phyloP scores from a whole-genome alignment of 2,888 invertebrate genomes.

The Nomada ferruginata region DNA sequence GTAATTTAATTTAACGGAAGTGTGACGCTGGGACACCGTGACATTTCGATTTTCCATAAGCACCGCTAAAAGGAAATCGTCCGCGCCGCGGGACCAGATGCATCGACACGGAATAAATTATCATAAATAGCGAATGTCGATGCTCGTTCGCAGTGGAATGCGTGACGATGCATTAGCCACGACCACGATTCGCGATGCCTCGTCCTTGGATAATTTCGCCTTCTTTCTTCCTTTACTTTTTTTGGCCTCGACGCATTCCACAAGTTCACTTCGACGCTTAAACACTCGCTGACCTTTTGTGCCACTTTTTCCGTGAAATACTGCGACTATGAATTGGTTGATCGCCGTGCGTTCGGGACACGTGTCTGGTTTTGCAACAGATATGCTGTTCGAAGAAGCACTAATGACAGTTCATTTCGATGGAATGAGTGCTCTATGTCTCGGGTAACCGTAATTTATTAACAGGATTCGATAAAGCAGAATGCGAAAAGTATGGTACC shows the following conservation, averaged over 20 bases:
- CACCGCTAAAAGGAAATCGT: constrained; percentile 30
- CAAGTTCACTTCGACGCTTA: background rate
- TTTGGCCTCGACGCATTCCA: background rate
- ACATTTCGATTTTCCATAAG: constrained; percentile 24
- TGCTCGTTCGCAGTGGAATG: constrained; percentile 13
- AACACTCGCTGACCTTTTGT: background rate
- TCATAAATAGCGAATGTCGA: background rate
- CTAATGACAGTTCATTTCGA: too few species aligned
- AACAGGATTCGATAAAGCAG: too few species aligned
- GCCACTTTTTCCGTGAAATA: background rate
- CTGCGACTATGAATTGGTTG: background rate
- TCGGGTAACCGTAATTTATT: too few species aligned
- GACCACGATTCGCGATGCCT: constrained; percentile 9
- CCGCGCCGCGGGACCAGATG: constrained; percentile 21
- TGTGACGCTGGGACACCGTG: background rate
- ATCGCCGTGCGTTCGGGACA: background rate
- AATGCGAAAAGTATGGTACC: too few species aligned
- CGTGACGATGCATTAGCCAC: constrained; percentile 18
- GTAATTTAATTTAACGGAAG: background rate
- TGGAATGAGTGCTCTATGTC: too few species aligned
- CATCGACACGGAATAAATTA: constrained; percentile 25
- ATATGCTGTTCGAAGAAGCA: background rate
- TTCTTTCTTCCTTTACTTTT: background rate
- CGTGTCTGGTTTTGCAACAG: background rate
- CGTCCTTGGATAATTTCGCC: background rate